Percentiles rank a stretch among this genome's conserved stretches.
Conservation (phyloP, 1,140 invertebrate genomes). For the Nomia melanderi region DNA sequence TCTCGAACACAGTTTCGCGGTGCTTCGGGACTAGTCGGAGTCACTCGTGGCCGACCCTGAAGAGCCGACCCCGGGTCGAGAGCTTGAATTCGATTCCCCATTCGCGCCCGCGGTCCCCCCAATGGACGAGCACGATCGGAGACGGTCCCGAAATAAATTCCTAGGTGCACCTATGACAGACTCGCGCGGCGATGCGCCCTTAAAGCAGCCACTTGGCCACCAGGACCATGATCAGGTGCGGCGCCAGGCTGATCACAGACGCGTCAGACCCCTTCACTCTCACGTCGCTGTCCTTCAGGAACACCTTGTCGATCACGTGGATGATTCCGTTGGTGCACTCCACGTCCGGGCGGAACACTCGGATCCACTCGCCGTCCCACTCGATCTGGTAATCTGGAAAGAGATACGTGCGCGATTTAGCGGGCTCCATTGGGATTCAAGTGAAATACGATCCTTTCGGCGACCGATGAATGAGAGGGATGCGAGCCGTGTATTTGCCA, state of each 20-base stretch:
- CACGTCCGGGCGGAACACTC: slow-evolving; percentile 93
- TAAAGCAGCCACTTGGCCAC: slow-evolving; percentile 79
- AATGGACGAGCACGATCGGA: slow-evolving; percentile 53
- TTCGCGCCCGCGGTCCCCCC: neutral
- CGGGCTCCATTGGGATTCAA: neutral
- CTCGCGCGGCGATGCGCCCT: slow-evolving; percentile 38
- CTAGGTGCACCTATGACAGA: slow-evolving; percentile 60
- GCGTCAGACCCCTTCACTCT: slow-evolving; percentile 84
- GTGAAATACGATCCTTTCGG: neutral
- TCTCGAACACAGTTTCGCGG: slow-evolving; percentile 28
- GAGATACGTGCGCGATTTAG: slow-evolving; percentile 29
- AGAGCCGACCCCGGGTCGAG: neutral
- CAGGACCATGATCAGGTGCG: slow-evolving; percentile 77
- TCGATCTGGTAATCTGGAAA: slow-evolving; percentile 89
- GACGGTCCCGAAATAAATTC: slow-evolving; percentile 61
- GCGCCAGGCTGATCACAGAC: slow-evolving; percentile 66
- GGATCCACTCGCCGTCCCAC: slow-evolving; percentile 91
- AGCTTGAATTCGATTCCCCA: neutral
- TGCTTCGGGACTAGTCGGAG: neutral
- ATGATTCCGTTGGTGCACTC: slow-evolving; percentile 96
- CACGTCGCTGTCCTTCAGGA: slow-evolving; percentile 92
- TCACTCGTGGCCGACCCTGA: neutral
- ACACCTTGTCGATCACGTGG: slow-evolving; percentile 93
- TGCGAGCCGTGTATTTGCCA: slow-evolving; percentile 39
- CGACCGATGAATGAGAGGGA: neutral